Percentiles rank a stretch among this genome's conserved stretches.
Evolutionary conservation across 2,797 vertebrate species (phyloP).

Genomic region (Myoxocephalus aenaeus): DNA sequence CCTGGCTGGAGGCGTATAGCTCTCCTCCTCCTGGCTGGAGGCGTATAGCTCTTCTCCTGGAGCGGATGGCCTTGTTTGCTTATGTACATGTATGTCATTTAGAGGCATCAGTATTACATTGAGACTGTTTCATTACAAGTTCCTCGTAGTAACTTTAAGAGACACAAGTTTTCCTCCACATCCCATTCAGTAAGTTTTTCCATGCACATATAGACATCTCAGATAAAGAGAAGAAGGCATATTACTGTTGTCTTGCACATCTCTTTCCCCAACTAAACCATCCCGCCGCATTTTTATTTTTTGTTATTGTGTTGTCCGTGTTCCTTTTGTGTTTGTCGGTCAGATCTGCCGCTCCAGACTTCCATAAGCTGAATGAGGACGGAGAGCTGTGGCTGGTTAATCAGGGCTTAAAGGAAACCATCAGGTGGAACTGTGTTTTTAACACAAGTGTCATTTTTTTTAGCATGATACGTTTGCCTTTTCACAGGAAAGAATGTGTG

Average conservation of each 20-base stretch:
- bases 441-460: conserved; percentile 53
- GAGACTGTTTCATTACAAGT: neutral
- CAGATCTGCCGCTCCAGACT: conserved; percentile 94
- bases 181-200: neutral
- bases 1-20: too few relatives aligned
- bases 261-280: conserved; percentile 44
- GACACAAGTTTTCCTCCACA: neutral
- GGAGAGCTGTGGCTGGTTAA: conserved; percentile 99
- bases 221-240: neutral
- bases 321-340: conserved; percentile 86
- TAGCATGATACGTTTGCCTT: conserved; percentile 62
- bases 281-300: conserved; percentile 55
- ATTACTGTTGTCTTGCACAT: neutral
- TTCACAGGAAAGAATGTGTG: conserved; percentile 29
- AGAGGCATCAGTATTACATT: neutral
- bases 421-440: conserved; percentile 91
- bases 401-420: conserved; percentile 99
- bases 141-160: neutral
- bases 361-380: conserved; percentile 97
- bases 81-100: neutral
- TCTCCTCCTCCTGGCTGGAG: too few relatives aligned
- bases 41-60: too few relatives aligned
- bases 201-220: neutral
- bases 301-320: conserved; percentile 69
- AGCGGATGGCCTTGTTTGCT: too few relatives aligned